Percentiles rank a stretch among this genome's conserved stretches.
Conservation (phyloP, 2,888 invertebrate genomes). For the Heliconius erato region DNA sequence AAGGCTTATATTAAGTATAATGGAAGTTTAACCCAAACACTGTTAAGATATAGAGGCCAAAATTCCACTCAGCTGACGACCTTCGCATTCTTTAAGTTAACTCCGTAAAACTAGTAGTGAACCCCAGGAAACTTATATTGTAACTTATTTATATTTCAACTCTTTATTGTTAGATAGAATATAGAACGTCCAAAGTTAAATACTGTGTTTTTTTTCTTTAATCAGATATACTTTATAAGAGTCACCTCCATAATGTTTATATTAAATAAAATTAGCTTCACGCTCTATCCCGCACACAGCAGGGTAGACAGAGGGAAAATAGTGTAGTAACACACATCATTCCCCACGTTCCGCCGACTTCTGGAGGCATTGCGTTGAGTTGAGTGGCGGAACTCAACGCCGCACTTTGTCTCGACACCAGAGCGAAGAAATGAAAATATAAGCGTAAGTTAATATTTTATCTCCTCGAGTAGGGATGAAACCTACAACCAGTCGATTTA, state of each 20-base stretch:
- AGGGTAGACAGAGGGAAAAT: too few species aligned
- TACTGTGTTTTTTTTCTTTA: background rate
- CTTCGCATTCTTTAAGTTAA: slow-evolving; percentile 22
- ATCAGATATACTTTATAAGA: background rate
- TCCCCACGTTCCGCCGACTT: too few species aligned
- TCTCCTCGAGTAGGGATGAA: too few species aligned
- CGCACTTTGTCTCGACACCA: too few species aligned
- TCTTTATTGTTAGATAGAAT: background rate
- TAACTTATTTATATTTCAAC: background rate
- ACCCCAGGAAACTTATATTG: background rate
- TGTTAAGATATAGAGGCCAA: slow-evolving; percentile 33
- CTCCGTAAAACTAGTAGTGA: background rate
- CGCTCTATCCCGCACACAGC: too few species aligned
- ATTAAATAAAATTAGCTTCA: too few species aligned
- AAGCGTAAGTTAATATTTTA: too few species aligned
- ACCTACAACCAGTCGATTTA: too few species aligned
- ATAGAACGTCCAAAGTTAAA: background rate
- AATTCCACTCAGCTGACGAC: slow-evolving; percentile 35
- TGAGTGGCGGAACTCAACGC: too few species aligned
- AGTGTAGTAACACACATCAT: too few species aligned
- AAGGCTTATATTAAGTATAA: background rate
- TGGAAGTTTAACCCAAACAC: slow-evolving; percentile 25
- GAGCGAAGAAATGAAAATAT: too few species aligned
- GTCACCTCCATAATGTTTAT: background rate
- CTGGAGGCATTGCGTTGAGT: too few species aligned